These are phyloP conservation scores for Synanceia verrucosa DNA, from an alignment of 2,797 vertebrate species.

Conservation along the genomic window DNA sequence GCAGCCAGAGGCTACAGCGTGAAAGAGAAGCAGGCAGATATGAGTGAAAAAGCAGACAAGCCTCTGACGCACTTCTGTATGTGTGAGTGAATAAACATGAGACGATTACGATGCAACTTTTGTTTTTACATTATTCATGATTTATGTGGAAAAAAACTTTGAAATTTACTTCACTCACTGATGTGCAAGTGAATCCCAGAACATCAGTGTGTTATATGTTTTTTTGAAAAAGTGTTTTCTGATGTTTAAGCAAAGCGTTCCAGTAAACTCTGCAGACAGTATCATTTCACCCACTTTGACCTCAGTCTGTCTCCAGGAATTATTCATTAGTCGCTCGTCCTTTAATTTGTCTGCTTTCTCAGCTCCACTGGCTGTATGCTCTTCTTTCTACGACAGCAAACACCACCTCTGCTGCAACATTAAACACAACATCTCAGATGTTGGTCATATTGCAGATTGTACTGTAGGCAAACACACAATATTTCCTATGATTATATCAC, in stretches of 20 bases:
- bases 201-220: background rate
- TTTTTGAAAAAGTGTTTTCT: background rate
- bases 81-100: conserved; percentile 21
- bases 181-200: background rate
- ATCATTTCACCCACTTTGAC: conserved; percentile 51
- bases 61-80: conserved; percentile 33
- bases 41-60: conserved; percentile 22
- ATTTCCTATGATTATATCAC: background rate
- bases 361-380: conserved; percentile 16
- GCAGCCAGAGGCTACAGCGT: conserved; percentile 45
- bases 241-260: conserved; percentile 21
- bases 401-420: background rate
- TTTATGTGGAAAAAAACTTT: conserved; percentile 1
- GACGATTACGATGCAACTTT: background rate
- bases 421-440: background rate
- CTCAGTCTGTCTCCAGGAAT: conserved; percentile 63
- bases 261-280: conserved; percentile 28
- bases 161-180: background rate
- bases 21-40: conserved; percentile 39
- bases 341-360: conserved; percentile 57
- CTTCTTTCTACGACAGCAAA: conserved; percentile 29
- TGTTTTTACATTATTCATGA: background rate
- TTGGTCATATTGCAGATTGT: background rate
- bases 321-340: conserved; percentile 64
- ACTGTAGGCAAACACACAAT: background rate